Evolutionary conservation across 2,113 vertebrate species (phyloP).

Genomic region (Channa argus): DNA sequence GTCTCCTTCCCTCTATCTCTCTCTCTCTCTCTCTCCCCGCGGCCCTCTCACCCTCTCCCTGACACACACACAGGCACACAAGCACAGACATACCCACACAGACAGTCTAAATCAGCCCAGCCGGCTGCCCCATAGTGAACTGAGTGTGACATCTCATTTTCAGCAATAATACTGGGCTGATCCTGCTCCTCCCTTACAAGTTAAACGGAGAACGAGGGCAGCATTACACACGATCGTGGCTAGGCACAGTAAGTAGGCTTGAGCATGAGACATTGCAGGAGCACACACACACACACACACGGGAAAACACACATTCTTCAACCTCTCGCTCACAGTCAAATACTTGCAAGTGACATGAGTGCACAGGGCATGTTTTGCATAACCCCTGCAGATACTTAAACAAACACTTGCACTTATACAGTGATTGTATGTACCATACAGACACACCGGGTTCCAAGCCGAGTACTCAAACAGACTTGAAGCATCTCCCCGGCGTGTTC

Average conservation of each 20-base stretch:
- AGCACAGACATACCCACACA: constrained; percentile 14
- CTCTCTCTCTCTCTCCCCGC: constrained; percentile 16
- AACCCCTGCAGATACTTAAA: constrained; percentile 30
- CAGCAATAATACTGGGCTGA: constrained; percentile 43
- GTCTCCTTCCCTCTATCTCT: neutral
- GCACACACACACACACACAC: neutral
- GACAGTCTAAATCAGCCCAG: constrained; percentile 41
- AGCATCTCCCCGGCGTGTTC: constrained; percentile 11
- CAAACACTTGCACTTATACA: constrained; percentile 5
- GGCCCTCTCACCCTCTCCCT: constrained; percentile 21
- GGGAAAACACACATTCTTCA: neutral
- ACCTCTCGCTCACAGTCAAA: constrained; percentile 1
- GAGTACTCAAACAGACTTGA: constrained; percentile 4
- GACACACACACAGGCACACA: constrained; percentile 29
- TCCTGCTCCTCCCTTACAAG: constrained; percentile 35
- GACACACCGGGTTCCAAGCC: constrained; percentile 1
- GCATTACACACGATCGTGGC: constrained; percentile 25
- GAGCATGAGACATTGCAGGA: neutral
- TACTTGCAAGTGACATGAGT: constrained; percentile 3
- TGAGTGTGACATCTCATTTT: constrained; percentile 56
- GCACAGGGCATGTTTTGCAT: constrained; percentile 7
- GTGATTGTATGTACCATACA: neutral
- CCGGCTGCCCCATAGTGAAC: constrained; percentile 41
- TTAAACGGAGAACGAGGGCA: constrained; percentile 17
- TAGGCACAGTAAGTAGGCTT: neutral